These are phyloP conservation scores for Pteruthius melanotis DNA, from an alignment of 2,113 vertebrate genomes.

Conservation along the genomic window DNA sequence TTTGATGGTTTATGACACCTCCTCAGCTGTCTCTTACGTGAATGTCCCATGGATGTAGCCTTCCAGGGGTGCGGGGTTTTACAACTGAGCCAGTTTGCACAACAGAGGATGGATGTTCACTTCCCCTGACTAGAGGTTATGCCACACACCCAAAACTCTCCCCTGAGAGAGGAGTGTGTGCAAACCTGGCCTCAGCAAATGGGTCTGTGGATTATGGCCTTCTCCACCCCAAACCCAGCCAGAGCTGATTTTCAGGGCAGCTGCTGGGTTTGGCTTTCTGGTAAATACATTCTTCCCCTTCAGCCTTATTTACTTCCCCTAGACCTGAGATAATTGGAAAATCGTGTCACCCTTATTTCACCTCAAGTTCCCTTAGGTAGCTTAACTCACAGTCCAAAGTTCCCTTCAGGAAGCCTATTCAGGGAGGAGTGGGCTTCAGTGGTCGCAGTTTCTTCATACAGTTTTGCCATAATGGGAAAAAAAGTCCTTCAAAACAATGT, in stretches of 20 bases:
- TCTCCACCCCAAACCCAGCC: not conserved
- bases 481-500: not conserved
- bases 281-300: not conserved
- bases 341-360: not conserved
- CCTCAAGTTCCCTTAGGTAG: too few relatives aligned
- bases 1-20: not conserved
- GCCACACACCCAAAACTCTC: not conserved
- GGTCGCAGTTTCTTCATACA: fast-evolving
- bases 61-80: not conserved
- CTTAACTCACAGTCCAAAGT: not conserved
- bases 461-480: not conserved
- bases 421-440: fast-evolving
- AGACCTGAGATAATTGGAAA: not conserved
- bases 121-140: not conserved
- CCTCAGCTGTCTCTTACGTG: not conserved
- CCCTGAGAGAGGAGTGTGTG: not conserved
- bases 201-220: too few relatives aligned
- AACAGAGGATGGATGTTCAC: not conserved
- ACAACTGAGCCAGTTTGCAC: not conserved
- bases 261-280: not conserved
- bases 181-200: not conserved
- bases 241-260: fast-evolving
- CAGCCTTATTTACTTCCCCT: not conserved
- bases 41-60: not conserved
- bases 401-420: not conserved